Evolutionary conservation across 2,888 invertebrate species (phyloP), one percentile per base, ranked within the genome.

Genomic region (Lithophane semibrunnea): DNA sequence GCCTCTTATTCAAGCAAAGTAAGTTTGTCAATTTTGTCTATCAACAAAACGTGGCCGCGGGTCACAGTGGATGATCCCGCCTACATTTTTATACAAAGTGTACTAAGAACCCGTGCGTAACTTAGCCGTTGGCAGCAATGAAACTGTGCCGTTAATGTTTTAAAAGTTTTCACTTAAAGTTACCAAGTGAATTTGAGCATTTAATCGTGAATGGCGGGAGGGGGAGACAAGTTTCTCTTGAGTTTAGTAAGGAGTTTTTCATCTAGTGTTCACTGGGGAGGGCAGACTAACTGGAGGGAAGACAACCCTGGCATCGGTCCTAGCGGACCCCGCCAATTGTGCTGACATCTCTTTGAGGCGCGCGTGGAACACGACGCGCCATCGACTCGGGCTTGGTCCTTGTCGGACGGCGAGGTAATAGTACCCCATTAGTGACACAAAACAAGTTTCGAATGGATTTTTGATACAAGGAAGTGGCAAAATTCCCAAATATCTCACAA

Each of bases 141-240:
- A 18, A 49, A 49, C 71, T 49, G 13, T 13, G 3, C n/a, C 47
- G 68, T 66, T 18, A 71, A 13, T 63, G 44, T 64, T 63, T 16
- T 10, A 18, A 72, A 84, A 75, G 65, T 82, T 74, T 71, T 44
- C 13, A 54, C 61, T 66, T 60, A 72, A 67, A 49, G 66, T 75
- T 68, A 9, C 54, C 10, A 49, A 82, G 56, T 75, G 18, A 71
- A 58, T 73, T 80, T 70, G 49, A 75, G 49, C 13, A 66, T 70
- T 74, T 82, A 66, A 37, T 42, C 42, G 12, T 68, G 21, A 73
- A 68, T 73, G 21, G 37, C 18, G 65, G 60, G 13, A 13, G 18
- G 52, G 24, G 18, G 18, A 21, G 29, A 42, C 37, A n/a, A 58
- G 37, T 66, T 73, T 1, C 24, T 73, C 13, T 64, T 64, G 13